Evolutionary conservation across 2,113 vertebrate genomes (phyloP).

Genomic region (Falcunculus frontatus): DNA sequence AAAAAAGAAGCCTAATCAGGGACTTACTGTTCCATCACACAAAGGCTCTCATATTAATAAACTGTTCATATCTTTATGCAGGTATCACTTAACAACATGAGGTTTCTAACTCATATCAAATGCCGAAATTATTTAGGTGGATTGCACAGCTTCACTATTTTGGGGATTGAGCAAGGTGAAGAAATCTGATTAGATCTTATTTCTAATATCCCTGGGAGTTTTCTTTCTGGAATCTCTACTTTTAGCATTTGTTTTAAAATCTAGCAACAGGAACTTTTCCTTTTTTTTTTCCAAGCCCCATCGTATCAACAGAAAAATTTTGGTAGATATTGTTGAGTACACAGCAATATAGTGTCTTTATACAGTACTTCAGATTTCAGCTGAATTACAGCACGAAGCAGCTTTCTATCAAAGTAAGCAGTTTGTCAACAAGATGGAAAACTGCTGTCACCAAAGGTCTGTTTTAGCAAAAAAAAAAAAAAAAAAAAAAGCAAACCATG

Average conservation of each 20-base stretch:
- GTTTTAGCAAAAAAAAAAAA: not conserved
- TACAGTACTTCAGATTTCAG: not conserved
- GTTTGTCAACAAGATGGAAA: not conserved
- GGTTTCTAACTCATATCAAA: not conserved
- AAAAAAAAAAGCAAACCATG: not conserved
- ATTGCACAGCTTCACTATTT: not conserved
- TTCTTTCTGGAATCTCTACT: not conserved
- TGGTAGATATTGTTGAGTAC: not conserved
- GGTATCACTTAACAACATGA: not conserved
- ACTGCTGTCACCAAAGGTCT: not conserved
- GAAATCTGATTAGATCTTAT: not conserved
- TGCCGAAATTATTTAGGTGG: not conserved
- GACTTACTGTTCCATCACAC: not conserved
- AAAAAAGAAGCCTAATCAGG: not conserved
- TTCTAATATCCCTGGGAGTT: not conserved
- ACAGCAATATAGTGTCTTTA: not conserved
- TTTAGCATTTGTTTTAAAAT: not conserved
- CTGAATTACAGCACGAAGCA: not conserved
- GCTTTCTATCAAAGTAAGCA: not conserved
- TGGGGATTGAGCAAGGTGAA: not conserved
- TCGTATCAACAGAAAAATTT: not conserved
- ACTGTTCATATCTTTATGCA: not conserved
- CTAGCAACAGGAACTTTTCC: not conserved
- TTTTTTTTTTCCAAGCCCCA: not conserved
- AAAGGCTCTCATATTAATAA: not conserved